Base-by-base conservation (phyloP, 2,797 vertebrate genomes). In the Glyptemys insculpta region DNA sequence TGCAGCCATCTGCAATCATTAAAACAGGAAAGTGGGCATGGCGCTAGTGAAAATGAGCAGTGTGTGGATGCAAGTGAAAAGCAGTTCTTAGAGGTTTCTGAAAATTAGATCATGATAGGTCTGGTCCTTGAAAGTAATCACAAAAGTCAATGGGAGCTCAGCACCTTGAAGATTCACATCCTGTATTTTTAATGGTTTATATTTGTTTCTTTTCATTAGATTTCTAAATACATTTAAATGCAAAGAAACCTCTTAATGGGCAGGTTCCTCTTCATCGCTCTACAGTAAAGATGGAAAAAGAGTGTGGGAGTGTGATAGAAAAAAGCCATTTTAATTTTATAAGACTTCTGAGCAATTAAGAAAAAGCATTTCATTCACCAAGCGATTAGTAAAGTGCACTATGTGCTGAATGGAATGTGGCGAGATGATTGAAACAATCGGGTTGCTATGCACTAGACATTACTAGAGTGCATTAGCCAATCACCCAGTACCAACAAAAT, bases 331-430 rank as follows among this genome's bases (percentile, higher is more conserved):
- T 83, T 82, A 72, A 94, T 95, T 92, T 3, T 34, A 89, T 88
- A 91, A 94, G 88, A 3, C 81, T 89, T 91, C 88, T 4, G 72
- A 91, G 93, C 95, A 96, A 96, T 96, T 97, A 94, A 94, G 68
- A 72, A 96, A 96, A 96, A 86, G 88, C 80, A 81, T 96, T 96
- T 96, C 90, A 95, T 93, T 95, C 96, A 94, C 92, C 62, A 52
- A 95, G 93, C 57, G 85, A 50, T 92, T 93, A 96, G 96, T 89
- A 88, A 94, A 96, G 91, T 87, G 76, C 81, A 29, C 0, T 41
- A 1, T 44, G 72, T 82, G 89, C 53, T 85, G 93, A 96, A 91
- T 12, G 62, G 90, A 92, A 93, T 12, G 79, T 87, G 11, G 72
- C 92, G 90, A 94, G 87, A 88, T 34, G 81, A 85, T 78, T 31